A percentile compares a stretch with the other conserved stretches of the same genome.
Evolutionary conservation across 2,113 vertebrate genomes (phyloP).

Genomic region (Calypte anna): DNA sequence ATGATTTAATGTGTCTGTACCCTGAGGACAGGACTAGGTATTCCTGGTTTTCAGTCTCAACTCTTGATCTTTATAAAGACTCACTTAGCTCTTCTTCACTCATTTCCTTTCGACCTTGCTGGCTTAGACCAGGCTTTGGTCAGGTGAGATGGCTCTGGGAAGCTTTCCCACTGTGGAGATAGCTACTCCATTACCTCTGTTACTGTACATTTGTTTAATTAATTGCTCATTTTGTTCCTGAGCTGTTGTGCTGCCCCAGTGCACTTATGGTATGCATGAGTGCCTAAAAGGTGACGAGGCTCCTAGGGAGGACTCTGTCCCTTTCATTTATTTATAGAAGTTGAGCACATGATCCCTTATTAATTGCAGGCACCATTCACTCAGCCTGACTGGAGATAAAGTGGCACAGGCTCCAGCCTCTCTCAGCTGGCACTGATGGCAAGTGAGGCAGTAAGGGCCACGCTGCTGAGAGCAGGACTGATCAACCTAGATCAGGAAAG

Average conservation of each 20-base stretch:
- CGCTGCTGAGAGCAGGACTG: neutral
- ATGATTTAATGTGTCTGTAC: constrained; percentile 52
- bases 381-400: constrained; percentile 56
- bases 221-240: constrained; percentile 80
- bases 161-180: constrained; percentile 55
- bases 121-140: constrained; percentile 7
- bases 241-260: constrained; percentile 66
- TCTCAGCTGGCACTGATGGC: neutral
- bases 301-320: constrained; percentile 73
- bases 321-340: constrained; percentile 80
- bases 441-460: neutral
- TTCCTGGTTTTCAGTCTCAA: constrained; percentile 8
- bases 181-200: constrained; percentile 67
- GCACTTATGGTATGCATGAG: constrained; percentile 74
- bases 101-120: constrained; percentile 26
- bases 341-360: constrained; percentile 74
- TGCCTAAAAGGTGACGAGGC: constrained; percentile 75
- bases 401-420: constrained; percentile 29
- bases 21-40: constrained; percentile 7
- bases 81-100: neutral
- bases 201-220: constrained; percentile 81
- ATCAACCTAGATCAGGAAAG: constrained; percentile 3
- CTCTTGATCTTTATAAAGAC: neutral
- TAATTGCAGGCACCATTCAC: constrained; percentile 65
- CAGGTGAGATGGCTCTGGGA: constrained; percentile 68